Conservation (phyloP, 2,113 vertebrate genomes). For the Gavialis gangeticus region DNA sequence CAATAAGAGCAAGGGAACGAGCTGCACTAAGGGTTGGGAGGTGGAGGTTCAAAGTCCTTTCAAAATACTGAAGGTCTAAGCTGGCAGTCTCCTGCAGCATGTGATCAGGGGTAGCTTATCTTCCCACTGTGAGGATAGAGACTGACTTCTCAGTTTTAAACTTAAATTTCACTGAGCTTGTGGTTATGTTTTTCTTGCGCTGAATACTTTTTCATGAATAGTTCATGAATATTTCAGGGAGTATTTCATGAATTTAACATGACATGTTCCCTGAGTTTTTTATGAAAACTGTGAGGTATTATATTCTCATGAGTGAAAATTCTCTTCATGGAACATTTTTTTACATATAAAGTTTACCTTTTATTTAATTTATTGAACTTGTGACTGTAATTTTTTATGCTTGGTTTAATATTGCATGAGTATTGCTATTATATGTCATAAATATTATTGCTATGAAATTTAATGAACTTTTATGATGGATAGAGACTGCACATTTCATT, state of each 20-base stretch:
- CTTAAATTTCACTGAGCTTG: neutral
- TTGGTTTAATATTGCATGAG: conserved; percentile 42
- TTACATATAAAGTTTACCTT: conserved; percentile 1
- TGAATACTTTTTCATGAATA: neutral
- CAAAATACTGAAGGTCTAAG: too few relatives aligned
- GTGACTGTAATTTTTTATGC: neutral
- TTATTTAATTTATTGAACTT: conserved; percentile 25
- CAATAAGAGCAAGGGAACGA: too few relatives aligned
- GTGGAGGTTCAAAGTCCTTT: too few relatives aligned
- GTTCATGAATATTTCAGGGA: neutral
- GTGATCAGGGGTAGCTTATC: neutral
- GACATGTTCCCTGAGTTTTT: neutral
- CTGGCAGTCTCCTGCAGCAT: neutral
- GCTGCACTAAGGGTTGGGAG: too few relatives aligned
- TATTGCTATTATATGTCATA: conserved; percentile 33
- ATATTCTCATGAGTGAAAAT: too few relatives aligned
- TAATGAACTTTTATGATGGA: conserved; percentile 50
- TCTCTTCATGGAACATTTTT: neutral
- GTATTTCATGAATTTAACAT: neutral
- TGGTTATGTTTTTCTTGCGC: neutral
- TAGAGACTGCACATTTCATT: conserved; percentile 1
- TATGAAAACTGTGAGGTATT: neutral
- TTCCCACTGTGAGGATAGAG: neutral
- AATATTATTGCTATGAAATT: conserved; percentile 24
- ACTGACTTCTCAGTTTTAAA: neutral